phyloP scores from a whole-genome alignment of 2,113 vertebrate species.

The Peromyscus polionotus region DNA sequence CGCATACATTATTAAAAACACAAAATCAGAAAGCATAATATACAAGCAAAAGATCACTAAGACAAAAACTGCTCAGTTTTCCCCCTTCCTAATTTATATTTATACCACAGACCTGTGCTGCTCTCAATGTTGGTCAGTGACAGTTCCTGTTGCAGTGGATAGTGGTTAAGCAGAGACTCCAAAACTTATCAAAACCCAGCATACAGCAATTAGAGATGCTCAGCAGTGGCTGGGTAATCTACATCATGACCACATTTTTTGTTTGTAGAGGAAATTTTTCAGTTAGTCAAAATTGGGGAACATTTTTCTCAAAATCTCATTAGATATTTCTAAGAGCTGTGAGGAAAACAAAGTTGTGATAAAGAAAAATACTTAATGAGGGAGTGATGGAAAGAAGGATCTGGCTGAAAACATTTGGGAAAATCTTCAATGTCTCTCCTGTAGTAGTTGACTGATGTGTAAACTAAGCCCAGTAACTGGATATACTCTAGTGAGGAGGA shows the following conservation, averaged over 20 bases:
- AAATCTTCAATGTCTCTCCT: neutral
- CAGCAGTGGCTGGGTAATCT: neutral
- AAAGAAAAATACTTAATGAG: neutral
- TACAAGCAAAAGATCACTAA: neutral
- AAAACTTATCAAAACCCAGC: neutral
- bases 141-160: neutral
- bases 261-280: neutral
- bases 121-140: neutral
- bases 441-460: neutral
- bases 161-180: neutral
- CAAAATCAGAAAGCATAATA: neutral
- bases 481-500: neutral
- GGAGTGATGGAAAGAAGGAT: neutral
- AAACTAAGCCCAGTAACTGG: neutral
- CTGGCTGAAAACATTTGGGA: neutral
- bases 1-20: neutral
- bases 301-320: neutral
- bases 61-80: too few relatives aligned
- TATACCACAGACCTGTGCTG: too few relatives aligned
- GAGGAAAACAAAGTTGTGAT: neutral
- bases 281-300: neutral
- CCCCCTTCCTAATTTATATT: neutral
- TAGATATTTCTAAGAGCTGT: neutral
- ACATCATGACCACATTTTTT: neutral
- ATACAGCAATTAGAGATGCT: rapidly evolving